A percentile compares a stretch with the other conserved stretches of the same genome.
Evolutionary conservation across 2,113 vertebrate species (phyloP).

Genomic region (Excalfactoria chinensis): DNA sequence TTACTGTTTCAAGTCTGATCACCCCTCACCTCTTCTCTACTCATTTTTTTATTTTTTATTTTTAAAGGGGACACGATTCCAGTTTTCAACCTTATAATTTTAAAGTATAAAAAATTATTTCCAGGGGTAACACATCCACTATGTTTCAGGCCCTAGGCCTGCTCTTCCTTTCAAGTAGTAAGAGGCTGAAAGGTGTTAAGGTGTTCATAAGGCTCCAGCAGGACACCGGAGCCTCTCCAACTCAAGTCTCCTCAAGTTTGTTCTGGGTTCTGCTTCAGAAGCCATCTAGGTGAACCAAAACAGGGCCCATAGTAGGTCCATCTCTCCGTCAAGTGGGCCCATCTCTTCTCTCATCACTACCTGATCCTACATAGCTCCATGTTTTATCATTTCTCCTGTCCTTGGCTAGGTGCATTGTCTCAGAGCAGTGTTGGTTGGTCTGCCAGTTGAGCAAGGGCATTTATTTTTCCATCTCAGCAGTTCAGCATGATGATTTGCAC

Average conservation of each 20-base stretch:
- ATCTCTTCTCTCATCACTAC: background rate
- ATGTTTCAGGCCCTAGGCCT: background rate
- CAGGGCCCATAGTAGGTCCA: background rate
- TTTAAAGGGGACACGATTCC: background rate
- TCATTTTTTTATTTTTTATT: background rate
- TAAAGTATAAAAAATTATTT: constrained; percentile 8
- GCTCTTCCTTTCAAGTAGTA: background rate
- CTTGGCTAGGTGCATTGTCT: accelerated
- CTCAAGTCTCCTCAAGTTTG: background rate
- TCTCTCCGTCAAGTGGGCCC: background rate
- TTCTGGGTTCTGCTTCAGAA: background rate
- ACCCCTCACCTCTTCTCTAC: constrained; percentile 32
- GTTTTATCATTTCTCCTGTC: background rate
- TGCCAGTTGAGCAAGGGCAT: background rate
- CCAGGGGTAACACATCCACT: background rate
- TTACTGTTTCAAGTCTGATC: constrained; percentile 47
- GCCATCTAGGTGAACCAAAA: background rate
- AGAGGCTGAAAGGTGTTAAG: background rate
- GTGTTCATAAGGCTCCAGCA: background rate
- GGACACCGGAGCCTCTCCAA: background rate
- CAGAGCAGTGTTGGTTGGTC: background rate
- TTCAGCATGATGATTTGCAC: background rate
- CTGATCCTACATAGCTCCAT: accelerated
- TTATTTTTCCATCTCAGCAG: background rate
- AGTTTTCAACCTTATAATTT: constrained; percentile 22